Percentiles rank a stretch among this genome's conserved stretches.
Evolutionary conservation across 2,797 vertebrate species (phyloP).

Genomic region (Hoplostethus mediterraneus): DNA sequence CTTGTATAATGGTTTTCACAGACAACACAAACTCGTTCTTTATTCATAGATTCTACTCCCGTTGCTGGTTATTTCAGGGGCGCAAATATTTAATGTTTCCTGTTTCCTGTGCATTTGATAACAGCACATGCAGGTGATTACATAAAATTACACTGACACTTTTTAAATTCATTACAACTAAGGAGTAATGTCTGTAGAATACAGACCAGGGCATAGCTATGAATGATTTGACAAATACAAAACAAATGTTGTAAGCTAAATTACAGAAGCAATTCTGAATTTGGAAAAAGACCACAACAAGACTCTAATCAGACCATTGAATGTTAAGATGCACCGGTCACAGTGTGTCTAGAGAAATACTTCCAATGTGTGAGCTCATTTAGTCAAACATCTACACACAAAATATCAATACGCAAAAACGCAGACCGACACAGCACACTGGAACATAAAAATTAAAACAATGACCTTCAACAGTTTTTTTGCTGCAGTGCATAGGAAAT

Average conservation of each 20-base stretch:
- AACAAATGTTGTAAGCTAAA: neutral
- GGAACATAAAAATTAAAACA: neutral
- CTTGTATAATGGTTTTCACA: too few relatives aligned
- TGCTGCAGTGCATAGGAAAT: constrained; percentile 20
- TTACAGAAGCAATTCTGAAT: neutral
- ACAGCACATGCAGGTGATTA: too few relatives aligned
- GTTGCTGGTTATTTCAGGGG: too few relatives aligned
- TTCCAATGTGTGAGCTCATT: neutral
- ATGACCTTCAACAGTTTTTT: neutral
- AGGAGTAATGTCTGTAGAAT: neutral
- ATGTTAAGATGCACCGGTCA: constrained; percentile 10
- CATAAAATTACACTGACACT: too few relatives aligned
- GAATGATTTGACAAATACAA: neutral
- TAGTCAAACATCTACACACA: constrained; percentile 14
- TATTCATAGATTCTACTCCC: too few relatives aligned
- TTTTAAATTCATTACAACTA: neutral
- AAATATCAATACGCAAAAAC: constrained; percentile 6
- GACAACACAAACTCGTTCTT: too few relatives aligned
- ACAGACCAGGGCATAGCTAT: neutral
- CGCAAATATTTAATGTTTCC: too few relatives aligned
- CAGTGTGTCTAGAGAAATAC: constrained; percentile 3
- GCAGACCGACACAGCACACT: neutral
- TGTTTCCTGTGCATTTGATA: too few relatives aligned
- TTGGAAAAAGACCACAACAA: neutral
- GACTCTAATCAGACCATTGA: constrained; percentile 10